Base-by-base conservation (phyloP, 2,888 invertebrate genomes). In the Villa cingulata region DNA sequence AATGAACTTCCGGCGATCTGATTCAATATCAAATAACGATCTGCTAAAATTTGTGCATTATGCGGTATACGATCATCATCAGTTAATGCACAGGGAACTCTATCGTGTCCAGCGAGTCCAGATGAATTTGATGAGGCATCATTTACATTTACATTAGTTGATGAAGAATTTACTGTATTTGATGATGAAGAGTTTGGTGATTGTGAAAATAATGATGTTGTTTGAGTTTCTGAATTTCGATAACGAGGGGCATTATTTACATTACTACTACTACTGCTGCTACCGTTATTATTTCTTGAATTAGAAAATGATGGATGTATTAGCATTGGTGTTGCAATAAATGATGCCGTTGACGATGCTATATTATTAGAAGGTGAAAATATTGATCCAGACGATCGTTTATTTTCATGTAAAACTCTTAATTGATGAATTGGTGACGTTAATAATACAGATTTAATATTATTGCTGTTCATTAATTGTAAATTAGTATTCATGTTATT, bases 21-120 rank as follows among this genome's bases (percentile, higher is more conserved):
- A 62, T 86, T 84, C 61, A 85, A 74, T 44, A 89, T 70, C 52
- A 88, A 73, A 70, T 87, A 89, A 65, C 86, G 82, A 60, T 86
- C 84, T 46, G 82, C 86, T 48, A 85, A 77, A 43, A 85, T 72
- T 27, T 78, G 74, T 37, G 77, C 75, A 58, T 75, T 76, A 63
- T 76, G 73, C 43, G 68, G 63, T 52, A 52, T 23, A 14, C 48
- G 37, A 40, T 52, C 51, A 15, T 39, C 19, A 46, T 52, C 49
- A 39, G 43, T 51, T 27, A 46, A 36, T 17, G 48, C 19, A n/a
- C 40, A 47, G 17, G 51, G 49, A 19, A 51, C 45, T 12, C 49
- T 45, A 43, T 49, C 43, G 43, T 42, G 42, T 42, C 37, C 46
- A 38, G 41, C 48, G 18, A 12, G 9, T 3, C 29, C 29, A 23